Base-by-base conservation (phyloP, 2,888 invertebrate genomes). In the Choristoneura rosaceana region DNA sequence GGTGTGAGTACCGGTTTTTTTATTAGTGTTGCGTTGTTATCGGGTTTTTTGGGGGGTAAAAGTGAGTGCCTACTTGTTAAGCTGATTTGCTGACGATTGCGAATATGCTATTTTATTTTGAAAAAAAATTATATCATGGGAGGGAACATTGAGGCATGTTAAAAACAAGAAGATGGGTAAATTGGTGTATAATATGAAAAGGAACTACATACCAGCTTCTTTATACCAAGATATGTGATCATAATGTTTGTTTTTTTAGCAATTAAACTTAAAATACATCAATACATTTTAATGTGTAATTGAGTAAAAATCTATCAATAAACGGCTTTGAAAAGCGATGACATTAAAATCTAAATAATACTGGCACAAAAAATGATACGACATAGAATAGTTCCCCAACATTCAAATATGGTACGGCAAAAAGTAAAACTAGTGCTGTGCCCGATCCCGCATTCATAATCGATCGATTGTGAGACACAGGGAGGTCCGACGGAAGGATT, bases 401-500 rank as follows among this genome's bases (percentile, higher is more conserved):
- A 78, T 78, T 78, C 77, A 80, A 79, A 80, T 80, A 74, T 76
- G 78, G 80, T 79, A 77, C 80, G 78, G 79, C 78, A 80, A 75
- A 75, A 74, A 71, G 69, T 74, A 73, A 73, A 58, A 66, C 69
- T 80, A 83, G 82, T 84, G 83, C 81, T 79, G 83, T 76, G 82
- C 76, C 77, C 78, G 75, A 79, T 74, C 74, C 62, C 82, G 87
- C 84, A 88, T 90, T 86, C 81, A 86, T 87, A 89, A 88, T 89
- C 89, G 86, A 91, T 90, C 87, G 89, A 89, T 87, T 89, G 86
- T 86, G 77, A 75, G 84, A 84, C 84, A 84, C 85, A 81, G 87
- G 90, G 92, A 90, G 91, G 93, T 92, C 92, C 88, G 87, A 87
- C 90, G 89, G 90, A 91, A 91, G 92, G 91, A 92, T 92, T 90